phyloP scores from a whole-genome alignment of 2,888 invertebrate genomes.

The Erannis defoliaria region DNA sequence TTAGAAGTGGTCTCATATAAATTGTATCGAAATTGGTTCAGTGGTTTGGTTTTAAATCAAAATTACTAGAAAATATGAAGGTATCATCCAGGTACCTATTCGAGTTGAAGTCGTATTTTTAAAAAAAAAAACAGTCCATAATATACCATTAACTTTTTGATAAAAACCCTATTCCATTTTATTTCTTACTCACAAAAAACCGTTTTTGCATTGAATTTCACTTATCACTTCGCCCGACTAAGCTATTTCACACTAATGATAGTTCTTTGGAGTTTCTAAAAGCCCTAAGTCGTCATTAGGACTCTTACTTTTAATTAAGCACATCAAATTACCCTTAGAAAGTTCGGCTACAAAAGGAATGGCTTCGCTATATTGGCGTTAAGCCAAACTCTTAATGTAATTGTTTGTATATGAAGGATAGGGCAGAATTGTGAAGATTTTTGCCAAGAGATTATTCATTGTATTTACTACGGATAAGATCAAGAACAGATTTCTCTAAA shows the following conservation, averaged over 20 bases:
- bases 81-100: no score
- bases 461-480: neutral
- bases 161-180: neutral
- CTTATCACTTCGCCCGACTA: conserved; percentile 1
- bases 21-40: no score
- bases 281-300: conserved; percentile 23
- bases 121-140: no score
- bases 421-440: conserved; percentile 20
- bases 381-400: conserved; percentile 36
- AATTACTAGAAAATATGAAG: no score
- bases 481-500: neutral
- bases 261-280: conserved; percentile 15
- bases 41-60: no score
- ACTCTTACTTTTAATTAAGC: conserved; percentile 28
- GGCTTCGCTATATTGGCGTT: conserved; percentile 23
- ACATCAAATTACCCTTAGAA: conserved; percentile 31
- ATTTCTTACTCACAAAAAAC: neutral
- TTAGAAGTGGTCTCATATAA: no score
- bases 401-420: conserved; percentile 36
- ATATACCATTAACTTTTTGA: neutral
- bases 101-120: no score
- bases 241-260: conserved; percentile 13
- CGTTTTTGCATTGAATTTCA: conserved; percentile 3
- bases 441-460: conserved; percentile 24
- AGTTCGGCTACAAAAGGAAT: conserved; percentile 23